Base-by-base conservation (phyloP, 1,140 invertebrate genomes). In the Cyclina sinensis region DNA sequence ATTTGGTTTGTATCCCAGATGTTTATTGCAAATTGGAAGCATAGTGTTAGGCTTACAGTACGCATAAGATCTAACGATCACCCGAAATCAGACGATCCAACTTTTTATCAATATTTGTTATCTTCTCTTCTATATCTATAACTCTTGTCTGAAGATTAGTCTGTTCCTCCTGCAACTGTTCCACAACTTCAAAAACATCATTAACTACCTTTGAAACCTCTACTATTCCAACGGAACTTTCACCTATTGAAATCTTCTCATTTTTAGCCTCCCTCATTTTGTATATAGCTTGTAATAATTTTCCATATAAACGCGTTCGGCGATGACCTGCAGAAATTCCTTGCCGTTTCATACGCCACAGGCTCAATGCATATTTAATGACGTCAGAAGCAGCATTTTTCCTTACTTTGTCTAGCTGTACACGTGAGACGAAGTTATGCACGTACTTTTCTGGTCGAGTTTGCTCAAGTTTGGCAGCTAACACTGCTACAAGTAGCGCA, bases 401-500 rank as follows among this genome's bases (percentile, higher is more conserved):
- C 35, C 90, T 79, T 39, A 90, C 73, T 70, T 94, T 92, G 43
- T 92, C 92, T 7, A 94, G 87, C 85, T 92, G 91, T 14, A 92
- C 90, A 21, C 91, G 86, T 27, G 90, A 87, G 2, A 92, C 90
- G 86, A 94, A 94, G 62, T 90, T 92, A 74, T 92, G 91, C 5
- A 94, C 93, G 76, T 94, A 94, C 84, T 92, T 92, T 85, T 94
- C 93, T 35, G 92, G 89, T 57, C 93, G 84, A 1, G 90, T 90
- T 68, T 93, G 92, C 74, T 94, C 93, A n/a, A 94, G 70, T 90
- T 93, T 93, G 59, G 84, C 80, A 35, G 92, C 93, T n/a, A 94
- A 88, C 12, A 95, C 94, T 46, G 94, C 94, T 0, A 95, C 94
- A 21, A 94, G 89, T 12, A 94, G 87, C 14, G 94, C 94, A 11